Base-by-base conservation (phyloP, 2,797 vertebrate genomes). In the Ispidina picta region DNA sequence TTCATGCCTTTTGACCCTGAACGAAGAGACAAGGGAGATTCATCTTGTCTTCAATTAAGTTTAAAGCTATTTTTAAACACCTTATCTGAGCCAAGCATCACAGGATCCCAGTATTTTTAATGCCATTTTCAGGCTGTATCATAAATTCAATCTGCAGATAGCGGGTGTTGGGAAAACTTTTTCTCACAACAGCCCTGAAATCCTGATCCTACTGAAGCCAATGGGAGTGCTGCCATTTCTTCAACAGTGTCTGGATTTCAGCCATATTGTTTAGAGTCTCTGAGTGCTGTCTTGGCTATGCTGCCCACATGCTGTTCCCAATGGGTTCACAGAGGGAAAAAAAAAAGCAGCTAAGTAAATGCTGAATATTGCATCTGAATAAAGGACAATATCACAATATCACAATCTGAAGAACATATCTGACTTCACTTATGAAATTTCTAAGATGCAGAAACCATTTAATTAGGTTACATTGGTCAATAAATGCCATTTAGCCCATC, bases 1-100 rank as follows among this genome's bases (percentile, higher is more conserved):
- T 96, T 93, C 94, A 93, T 93, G 95, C 91, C 96, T 97, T 95
- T 93, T 97, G 96, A 97, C 96, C 95, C 96, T 94, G 85, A 96
- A 96, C 74, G 91, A 92, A 92, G 93, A 93, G 89, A 70, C 75
- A 88, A 95, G 68, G n/a, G 63, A 68, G 52, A 90, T 59, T 94
- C 83, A 66, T 92, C 94, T 95, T 86, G 86, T 96, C 87, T 94
- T 93, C 95, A 94, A 94, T 95, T 95, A 95, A 92, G 86, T 94
- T 89, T 80, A 86, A 90, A 83, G 68, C 49, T 91, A 84, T 92
- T 74, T 95, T 96, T 92, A 89, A 95, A 89, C 79, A 82, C 68
- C 72, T 93, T 76, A 18, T 90, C 76, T 65, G 41, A 89, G 79
- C 60, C 82, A 94, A 81, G 49, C 4, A 0, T 68, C 81, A 29